Base-by-base conservation (phyloP, 1,140 invertebrate species). In the Drosophila grimshawi region DNA sequence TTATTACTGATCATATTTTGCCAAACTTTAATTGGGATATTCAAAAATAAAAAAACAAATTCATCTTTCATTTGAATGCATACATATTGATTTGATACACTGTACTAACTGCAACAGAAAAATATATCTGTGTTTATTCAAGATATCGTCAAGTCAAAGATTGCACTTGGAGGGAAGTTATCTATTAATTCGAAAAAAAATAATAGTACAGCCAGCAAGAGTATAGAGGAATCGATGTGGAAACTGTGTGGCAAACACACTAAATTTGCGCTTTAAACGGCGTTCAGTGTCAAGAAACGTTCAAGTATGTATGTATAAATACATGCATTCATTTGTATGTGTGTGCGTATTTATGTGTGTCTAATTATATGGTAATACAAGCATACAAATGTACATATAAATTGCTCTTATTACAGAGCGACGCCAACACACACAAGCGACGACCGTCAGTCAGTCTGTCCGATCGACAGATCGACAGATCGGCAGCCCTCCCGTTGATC, bases 361-460 rank as follows among this genome's bases (percentile, higher is more conserved):
- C 88, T 90, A 90, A 90, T 91, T 90, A 85, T 90, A 83, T 90
- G 88, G 88, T 90, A 90, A 90, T 91, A 83, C 78, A 68, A 65
- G 72, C 81, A 78, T 71, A 90, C 86, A 79, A 71, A 86, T 83
- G 80, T 90, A 82, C 77, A 90, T 90, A 90, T 90, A 80, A 90
- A 86, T 86, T 90, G 88, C 72, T 90, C 78, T 73, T 89, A 89
- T 89, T 89, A 85, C 69, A 70, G 56, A 63, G 43, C 68, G 37
- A 68, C 53, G 60, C 49, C 67, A 51, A 67, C 51, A 48, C 32
- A 51, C 32, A 59, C 51, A 61, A 4, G 27, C 11, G 53, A 33
- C 27, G 33, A 19, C 19, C 19, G 19, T 19, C 19, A 19, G 19
- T 19, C 19, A 19, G 19, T 19, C 19, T 19, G 43, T 41, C 46